These are phyloP conservation scores for Xestobium rufovillosum DNA, from an alignment of 2,888 invertebrate species.

Conservation along the genomic window DNA sequence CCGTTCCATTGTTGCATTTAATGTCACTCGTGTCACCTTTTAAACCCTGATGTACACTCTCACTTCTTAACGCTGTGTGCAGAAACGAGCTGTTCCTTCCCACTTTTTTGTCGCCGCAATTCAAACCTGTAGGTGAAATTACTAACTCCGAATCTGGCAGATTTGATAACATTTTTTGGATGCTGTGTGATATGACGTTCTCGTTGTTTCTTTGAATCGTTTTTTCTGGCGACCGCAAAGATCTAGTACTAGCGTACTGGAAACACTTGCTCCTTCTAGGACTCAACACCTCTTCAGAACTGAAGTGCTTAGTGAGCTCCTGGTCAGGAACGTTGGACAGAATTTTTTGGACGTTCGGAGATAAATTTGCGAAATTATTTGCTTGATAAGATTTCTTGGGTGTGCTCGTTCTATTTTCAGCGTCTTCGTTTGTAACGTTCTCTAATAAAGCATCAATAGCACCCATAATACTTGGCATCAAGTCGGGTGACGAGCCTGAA, in stretches of 20 bases:
- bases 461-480: slow-evolving; percentile 77
- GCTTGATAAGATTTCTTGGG: slow-evolving; percentile 37
- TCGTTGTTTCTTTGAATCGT: slow-evolving; percentile 34
- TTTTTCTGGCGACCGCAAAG: slow-evolving; percentile 26
- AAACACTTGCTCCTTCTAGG: slow-evolving; percentile 19
- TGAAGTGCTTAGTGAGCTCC: slow-evolving; percentile 37
- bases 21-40: too few relatives aligned
- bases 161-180: slow-evolving; percentile 50
- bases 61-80: slow-evolving; percentile 20
- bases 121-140: slow-evolving; percentile 33
- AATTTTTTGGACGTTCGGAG: slow-evolving; percentile 56
- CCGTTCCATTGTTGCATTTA: slow-evolving; percentile 13
- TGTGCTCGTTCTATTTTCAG: slow-evolving; percentile 24
- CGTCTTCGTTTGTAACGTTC: slow-evolving; percentile 31
- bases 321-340: slow-evolving; percentile 49
- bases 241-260: slow-evolving; percentile 20
- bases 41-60: too few relatives aligned
- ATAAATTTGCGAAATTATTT: slow-evolving; percentile 49
- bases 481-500: slow-evolving; percentile 79
- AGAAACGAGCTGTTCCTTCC: slow-evolving; percentile 30
- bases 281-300: slow-evolving; percentile 35
- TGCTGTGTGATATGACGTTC: slow-evolving; percentile 44
- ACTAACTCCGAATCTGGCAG: slow-evolving; percentile 43
- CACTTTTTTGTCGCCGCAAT: slow-evolving; percentile 20
- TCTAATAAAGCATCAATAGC: slow-evolving; percentile 75